These are phyloP conservation scores for Eublepharis macularius DNA, from an alignment of 2,113 vertebrate genomes.

Conservation along the genomic window DNA sequence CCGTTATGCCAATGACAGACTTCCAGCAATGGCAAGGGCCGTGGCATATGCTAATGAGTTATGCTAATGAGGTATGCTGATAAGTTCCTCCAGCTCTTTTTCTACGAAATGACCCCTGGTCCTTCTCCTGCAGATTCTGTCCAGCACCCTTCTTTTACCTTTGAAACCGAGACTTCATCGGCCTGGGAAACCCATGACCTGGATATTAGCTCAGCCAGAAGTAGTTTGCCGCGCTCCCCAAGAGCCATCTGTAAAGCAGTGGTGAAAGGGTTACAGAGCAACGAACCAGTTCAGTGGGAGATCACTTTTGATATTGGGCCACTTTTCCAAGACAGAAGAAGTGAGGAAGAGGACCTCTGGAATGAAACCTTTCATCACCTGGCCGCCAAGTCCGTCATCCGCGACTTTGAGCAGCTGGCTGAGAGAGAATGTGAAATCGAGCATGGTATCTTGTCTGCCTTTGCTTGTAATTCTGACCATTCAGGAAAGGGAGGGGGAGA, in stretches of 20 bases:
- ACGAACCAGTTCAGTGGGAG: slow-evolving; percentile 86
- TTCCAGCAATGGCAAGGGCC: no score
- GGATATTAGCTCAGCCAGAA: rapidly evolving
- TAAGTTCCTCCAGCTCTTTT: no score
- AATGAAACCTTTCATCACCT: slow-evolving; percentile 94
- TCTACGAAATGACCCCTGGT: no score
- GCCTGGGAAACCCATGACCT: slow-evolving; percentile 58
- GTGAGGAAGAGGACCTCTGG: slow-evolving; percentile 84
- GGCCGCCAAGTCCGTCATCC: slow-evolving; percentile 89
- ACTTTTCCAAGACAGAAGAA: slow-evolving; percentile 76
- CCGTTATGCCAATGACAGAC: no score
- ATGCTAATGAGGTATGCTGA: no score
- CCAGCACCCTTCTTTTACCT: slow-evolving; percentile 76
- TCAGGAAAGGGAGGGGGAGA: no score
- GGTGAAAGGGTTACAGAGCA: slow-evolving; percentile 84
- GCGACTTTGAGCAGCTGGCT: slow-evolving; percentile 90
- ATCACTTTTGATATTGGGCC: slow-evolving; percentile 85
- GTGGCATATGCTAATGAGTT: no score
- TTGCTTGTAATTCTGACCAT: no score
- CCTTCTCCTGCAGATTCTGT: slow-evolving; percentile 59
- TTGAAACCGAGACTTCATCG: slow-evolving; percentile 57
- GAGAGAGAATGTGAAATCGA: slow-evolving; percentile 91
- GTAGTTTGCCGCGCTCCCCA: slow-evolving; percentile 5
- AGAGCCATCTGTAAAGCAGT: slow-evolving; percentile 81
- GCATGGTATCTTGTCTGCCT: slow-evolving; percentile 73